These are phyloP conservation scores for Vidua macroura DNA, from an alignment of 2,113 vertebrate genomes.

Conservation along the genomic window DNA sequence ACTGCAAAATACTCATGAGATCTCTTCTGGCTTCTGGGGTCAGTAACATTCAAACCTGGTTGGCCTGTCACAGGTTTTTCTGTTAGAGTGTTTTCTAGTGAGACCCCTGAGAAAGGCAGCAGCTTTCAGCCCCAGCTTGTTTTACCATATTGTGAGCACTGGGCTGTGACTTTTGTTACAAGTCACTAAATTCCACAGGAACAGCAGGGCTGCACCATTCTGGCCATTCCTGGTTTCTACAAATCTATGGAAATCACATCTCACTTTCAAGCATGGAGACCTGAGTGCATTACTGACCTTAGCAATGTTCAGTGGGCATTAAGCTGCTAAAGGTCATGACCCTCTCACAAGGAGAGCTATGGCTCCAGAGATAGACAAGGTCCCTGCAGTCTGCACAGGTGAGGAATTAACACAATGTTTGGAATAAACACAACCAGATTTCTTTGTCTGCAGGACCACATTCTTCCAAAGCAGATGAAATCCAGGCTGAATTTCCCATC, in stretches of 20 bases:
- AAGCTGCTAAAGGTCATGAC: neutral
- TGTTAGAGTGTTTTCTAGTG: neutral
- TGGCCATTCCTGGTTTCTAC: neutral
- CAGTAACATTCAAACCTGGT: neutral
- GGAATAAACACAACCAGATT: neutral
- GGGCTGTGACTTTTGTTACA: neutral
- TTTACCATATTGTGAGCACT: neutral
- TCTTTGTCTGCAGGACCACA: constrained; percentile 55
- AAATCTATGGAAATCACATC: neutral
- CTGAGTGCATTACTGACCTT: neutral
- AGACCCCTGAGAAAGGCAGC: neutral
- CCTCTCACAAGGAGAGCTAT: neutral
- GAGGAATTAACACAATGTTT: neutral
- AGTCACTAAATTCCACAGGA: neutral
- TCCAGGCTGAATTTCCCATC: constrained; percentile 59
- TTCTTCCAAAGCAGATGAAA: constrained; percentile 53
- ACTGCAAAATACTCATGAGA: neutral
- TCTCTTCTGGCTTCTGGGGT: neutral
- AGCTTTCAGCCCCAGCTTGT: neutral
- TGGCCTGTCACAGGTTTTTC: neutral
- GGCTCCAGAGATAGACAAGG: neutral
- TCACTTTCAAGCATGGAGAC: neutral
- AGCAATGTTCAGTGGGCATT: neutral
- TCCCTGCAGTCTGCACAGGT: neutral
- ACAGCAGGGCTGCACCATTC: neutral